Conservation (phyloP, 2,113 vertebrate species). For the Sylvicapra grimmia region DNA sequence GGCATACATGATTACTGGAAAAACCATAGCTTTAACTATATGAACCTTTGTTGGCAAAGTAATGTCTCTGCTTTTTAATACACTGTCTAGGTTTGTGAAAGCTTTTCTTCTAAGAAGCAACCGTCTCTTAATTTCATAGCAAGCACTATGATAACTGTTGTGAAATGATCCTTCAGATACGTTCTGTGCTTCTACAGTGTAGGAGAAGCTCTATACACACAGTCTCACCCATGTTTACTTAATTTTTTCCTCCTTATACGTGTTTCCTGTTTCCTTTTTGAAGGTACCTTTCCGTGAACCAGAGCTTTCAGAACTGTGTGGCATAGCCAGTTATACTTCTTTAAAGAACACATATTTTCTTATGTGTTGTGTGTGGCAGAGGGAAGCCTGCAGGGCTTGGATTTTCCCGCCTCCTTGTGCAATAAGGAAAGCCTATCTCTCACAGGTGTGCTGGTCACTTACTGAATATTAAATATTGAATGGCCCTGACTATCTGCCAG, state of each 20-base stretch:
- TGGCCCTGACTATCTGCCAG: background rate
- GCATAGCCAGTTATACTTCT: background rate
- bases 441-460: background rate
- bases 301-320: background rate
- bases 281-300: background rate
- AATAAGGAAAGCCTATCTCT: background rate
- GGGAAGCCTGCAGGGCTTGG: background rate
- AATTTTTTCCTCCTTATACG: background rate
- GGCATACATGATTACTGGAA: background rate
- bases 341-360: background rate
- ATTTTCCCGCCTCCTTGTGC: background rate
- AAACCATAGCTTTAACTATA: background rate
- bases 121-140: background rate
- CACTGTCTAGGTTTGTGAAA: background rate
- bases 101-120: background rate
- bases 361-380: background rate
- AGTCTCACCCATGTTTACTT: background rate
- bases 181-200: background rate
- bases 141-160: background rate
- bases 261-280: slow-evolving; percentile 35
- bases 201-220: background rate
- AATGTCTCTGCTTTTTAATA: background rate
- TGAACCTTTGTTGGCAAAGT: background rate
- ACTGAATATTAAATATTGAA: background rate
- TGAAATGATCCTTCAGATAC: background rate